These are phyloP conservation scores for Alviniconcha marisindica DNA, from an alignment of 1,140 invertebrate species.

Conservation along the genomic window DNA sequence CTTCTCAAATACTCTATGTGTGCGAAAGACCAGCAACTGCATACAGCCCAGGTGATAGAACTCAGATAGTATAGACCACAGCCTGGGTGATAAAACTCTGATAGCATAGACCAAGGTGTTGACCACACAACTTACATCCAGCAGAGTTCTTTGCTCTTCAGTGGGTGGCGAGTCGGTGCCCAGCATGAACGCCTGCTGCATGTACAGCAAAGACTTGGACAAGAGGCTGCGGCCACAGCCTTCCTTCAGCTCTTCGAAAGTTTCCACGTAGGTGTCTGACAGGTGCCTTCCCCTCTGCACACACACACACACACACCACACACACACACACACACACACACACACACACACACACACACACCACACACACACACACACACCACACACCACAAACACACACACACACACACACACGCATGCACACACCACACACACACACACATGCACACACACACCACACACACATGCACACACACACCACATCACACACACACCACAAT, in stretches of 20 bases:
- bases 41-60: too few relatives aligned
- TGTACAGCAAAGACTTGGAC: slow-evolving; percentile 68
- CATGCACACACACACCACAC: too few relatives aligned
- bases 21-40: too few relatives aligned
- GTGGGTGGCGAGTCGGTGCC: slow-evolving; percentile 50
- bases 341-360: slow-evolving; percentile 6
- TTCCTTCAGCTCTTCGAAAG: slow-evolving; percentile 62
- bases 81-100: too few relatives aligned
- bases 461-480: too few relatives aligned
- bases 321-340: too few relatives aligned
- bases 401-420: too few relatives aligned
- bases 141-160: slow-evolving; percentile 62
- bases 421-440: too few relatives aligned
- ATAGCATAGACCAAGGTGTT: background rate
- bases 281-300: background rate
- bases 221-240: slow-evolving; percentile 67
- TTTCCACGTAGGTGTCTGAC: slow-evolving; percentile 53
- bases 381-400: background rate
- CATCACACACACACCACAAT: too few relatives aligned
- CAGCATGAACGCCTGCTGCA: slow-evolving; percentile 65
- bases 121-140: slow-evolving; percentile 59
- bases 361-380: slow-evolving; percentile 31
- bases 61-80: background rate
- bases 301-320: slow-evolving; percentile 21
- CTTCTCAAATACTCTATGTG: too few relatives aligned